Conservation (phyloP, 2,113 vertebrate genomes). For the Dascyllus trimaculatus region DNA sequence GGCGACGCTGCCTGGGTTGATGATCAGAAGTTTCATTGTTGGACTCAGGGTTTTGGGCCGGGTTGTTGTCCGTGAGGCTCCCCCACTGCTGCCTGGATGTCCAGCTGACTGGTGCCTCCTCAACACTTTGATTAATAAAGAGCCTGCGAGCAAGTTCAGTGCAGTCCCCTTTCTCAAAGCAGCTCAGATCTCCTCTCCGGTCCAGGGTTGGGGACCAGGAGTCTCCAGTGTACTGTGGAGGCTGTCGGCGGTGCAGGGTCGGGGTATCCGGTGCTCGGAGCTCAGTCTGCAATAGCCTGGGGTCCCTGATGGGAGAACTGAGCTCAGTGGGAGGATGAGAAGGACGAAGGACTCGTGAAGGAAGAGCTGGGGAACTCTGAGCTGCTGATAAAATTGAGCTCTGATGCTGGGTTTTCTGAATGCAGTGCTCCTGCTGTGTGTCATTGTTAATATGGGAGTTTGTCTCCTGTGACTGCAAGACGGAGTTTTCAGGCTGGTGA, state of each 20-base stretch:
- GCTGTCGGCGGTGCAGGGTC: constrained; percentile 79
- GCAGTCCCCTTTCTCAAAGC: constrained; percentile 62
- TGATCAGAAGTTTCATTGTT: not conserved
- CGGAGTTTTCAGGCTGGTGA: constrained; percentile 64
- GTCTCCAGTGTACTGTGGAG: constrained; percentile 80
- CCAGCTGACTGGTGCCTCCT: constrained; percentile 80
- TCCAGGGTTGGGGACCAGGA: constrained; percentile 63
- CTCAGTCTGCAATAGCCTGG: constrained; percentile 72
- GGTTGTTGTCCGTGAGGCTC: constrained; percentile 46
- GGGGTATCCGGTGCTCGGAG: constrained; percentile 77
- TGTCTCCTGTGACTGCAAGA: constrained; percentile 30
- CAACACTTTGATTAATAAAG: constrained; percentile 74
- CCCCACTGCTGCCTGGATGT: constrained; percentile 80
- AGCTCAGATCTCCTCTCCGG: constrained; percentile 46
- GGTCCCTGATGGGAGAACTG: constrained; percentile 82
- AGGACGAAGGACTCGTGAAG: constrained; percentile 71
- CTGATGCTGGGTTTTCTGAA: constrained; percentile 44
- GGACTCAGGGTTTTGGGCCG: constrained; percentile 12
- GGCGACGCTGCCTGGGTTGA: not conserved
- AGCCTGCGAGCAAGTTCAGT: constrained; percentile 74
- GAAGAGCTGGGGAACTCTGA: constrained; percentile 74
- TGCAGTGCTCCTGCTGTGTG: constrained; percentile 18
- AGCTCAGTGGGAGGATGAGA: constrained; percentile 74
- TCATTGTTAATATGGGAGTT: constrained; percentile 44
- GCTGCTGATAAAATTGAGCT: constrained; percentile 20